A percentile compares a stretch with the other conserved stretches of the same genome.
Conservation (phyloP, 1,140 invertebrate species). For the Gonatopus flavifemur region DNA sequence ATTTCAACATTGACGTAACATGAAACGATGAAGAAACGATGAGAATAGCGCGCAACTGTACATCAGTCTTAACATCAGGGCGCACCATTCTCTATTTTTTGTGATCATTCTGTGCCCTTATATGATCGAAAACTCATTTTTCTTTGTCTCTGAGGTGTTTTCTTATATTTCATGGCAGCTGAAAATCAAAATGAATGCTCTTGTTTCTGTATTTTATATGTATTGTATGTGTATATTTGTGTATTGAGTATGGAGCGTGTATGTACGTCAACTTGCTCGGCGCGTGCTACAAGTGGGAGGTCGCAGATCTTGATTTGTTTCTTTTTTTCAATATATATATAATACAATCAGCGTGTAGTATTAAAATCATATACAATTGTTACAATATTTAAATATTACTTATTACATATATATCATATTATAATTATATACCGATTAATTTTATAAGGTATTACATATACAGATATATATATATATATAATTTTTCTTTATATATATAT, state of each 20-base stretch:
- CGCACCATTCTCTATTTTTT: slow-evolving; percentile 59
- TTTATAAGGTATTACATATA: slow-evolving; percentile 55
- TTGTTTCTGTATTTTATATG: slow-evolving; percentile 19
- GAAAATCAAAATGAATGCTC: too few species aligned
- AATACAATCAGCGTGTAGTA: slow-evolving; percentile 60
- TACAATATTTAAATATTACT: slow-evolving; percentile 61
- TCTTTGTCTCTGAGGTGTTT: slow-evolving; percentile 20
- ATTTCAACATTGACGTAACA: too few species aligned
- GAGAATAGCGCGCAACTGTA: slow-evolving; percentile 60
- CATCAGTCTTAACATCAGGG: slow-evolving; percentile 61
- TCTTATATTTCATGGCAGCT: slow-evolving; percentile 48
- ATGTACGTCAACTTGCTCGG: slow-evolving; percentile 21
- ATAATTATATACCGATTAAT: too few species aligned
- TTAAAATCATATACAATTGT: slow-evolving; percentile 61
- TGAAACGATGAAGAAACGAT: slow-evolving; percentile 27
- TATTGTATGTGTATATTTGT: slow-evolving; percentile 13
- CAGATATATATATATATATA: slow-evolving; percentile 47
- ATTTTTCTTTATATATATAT: too few species aligned
- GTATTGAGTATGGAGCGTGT: slow-evolving; percentile 16
- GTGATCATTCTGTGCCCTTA: too few species aligned
- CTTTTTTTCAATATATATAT: slow-evolving; percentile 59
- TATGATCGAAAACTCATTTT: too few species aligned
- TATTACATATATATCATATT: slow-evolving; percentile 58
- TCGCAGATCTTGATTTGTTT: slow-evolving; percentile 58
- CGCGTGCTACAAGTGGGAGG: slow-evolving; percentile 56